phyloP scores from a whole-genome alignment of 1,140 invertebrate genomes.

The Conus betulinus region DNA sequence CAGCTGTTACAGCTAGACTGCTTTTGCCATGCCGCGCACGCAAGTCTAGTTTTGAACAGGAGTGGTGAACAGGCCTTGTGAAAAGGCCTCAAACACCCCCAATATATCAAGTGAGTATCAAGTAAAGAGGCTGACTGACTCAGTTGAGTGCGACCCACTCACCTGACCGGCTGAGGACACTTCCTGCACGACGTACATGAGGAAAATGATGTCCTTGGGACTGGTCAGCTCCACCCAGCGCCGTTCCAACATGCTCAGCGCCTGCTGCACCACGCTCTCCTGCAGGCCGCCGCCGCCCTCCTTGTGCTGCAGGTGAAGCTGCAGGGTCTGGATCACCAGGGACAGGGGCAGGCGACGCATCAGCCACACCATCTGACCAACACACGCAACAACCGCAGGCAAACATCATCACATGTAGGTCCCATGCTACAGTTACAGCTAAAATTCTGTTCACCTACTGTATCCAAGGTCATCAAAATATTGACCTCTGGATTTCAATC shows the following conservation, averaged over 20 bases:
- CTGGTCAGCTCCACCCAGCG: constrained; percentile 29
- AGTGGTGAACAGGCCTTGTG: too few species aligned
- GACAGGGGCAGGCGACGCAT: not conserved
- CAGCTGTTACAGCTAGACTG: too few species aligned
- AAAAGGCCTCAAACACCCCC: too few species aligned
- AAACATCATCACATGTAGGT: too few species aligned
- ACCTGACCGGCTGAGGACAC: not conserved
- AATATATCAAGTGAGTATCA: too few species aligned
- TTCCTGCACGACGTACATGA: constrained; percentile 18
- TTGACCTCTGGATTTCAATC: not conserved
- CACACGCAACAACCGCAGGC: not conserved
- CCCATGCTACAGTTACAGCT: not conserved
- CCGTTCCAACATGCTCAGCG: not conserved
- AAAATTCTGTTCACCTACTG: not conserved
- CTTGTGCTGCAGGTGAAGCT: constrained; percentile 18
- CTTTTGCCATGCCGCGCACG: too few species aligned
- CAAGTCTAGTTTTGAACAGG: too few species aligned
- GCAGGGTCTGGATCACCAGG: not conserved
- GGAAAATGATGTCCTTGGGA: constrained; percentile 32
- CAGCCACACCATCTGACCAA: constrained; percentile 17
- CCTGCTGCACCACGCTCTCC: constrained; percentile 12
- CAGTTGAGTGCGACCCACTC: too few species aligned
- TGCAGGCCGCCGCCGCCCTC: constrained; percentile 1
- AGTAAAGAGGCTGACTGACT: too few species aligned
- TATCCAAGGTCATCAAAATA: too few species aligned